Percentiles rank a stretch among this genome's conserved stretches.
phyloP scores from a whole-genome alignment of 1,140 invertebrate species.

The Procambarus virginalis region DNA sequence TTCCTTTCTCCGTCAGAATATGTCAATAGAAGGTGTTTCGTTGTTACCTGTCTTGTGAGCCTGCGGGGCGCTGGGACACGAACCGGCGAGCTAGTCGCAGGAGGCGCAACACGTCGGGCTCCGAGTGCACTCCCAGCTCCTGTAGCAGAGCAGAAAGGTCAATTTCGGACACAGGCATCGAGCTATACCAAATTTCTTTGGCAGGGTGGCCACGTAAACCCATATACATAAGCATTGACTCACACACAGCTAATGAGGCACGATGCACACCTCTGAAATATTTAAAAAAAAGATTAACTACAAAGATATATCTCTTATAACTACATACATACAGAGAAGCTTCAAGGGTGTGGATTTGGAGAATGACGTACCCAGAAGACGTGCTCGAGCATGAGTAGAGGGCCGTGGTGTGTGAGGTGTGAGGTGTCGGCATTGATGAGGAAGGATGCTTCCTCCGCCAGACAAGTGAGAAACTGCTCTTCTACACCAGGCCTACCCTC shows the following conservation, averaged over 20 bases:
- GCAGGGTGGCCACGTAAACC: too few species aligned
- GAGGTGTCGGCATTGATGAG: conserved; percentile 37
- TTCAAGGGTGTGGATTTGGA: too few species aligned
- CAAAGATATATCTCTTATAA: too few species aligned
- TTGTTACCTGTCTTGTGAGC: not conserved
- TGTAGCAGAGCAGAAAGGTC: not conserved
- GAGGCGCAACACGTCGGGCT: conserved; percentile 31
- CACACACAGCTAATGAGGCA: too few species aligned
- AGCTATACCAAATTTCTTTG: too few species aligned
- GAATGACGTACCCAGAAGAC: conserved; percentile 49
- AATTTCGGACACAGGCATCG: too few species aligned
- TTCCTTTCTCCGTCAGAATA: too few species aligned
- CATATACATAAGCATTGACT: too few species aligned
- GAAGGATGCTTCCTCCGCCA: conserved; percentile 45
- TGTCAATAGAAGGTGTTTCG: too few species aligned
- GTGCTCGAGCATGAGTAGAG: conserved; percentile 54
- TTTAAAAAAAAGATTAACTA: too few species aligned
- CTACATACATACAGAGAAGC: too few species aligned
- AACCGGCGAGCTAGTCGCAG: conserved; percentile 16
- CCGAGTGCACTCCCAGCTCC: conserved; percentile 48
- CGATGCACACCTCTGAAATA: too few species aligned
- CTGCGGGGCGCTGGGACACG: not conserved
- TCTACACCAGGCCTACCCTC: conserved; percentile 1
- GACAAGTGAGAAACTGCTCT: conserved; percentile 36
- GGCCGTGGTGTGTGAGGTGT: conserved; percentile 26